These are phyloP conservation scores for Diarsia rubi DNA, from an alignment of 2,888 invertebrate species.

Conservation along the genomic window DNA sequence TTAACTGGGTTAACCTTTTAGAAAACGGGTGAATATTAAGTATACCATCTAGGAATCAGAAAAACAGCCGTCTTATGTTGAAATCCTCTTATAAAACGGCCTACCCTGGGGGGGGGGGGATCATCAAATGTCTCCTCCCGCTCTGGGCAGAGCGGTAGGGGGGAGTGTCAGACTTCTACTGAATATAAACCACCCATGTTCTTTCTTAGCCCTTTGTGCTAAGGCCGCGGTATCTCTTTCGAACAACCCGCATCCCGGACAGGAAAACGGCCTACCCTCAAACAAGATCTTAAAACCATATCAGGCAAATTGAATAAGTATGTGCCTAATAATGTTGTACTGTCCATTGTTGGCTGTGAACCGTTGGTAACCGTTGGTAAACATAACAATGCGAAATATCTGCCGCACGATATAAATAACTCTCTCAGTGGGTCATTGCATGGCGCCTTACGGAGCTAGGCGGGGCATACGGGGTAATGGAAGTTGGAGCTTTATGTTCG, in stretches of 20 bases:
- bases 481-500: constrained; percentile 20
- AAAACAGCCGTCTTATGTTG: constrained; percentile 23
- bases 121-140: no score
- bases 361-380: constrained; percentile 52
- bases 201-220: no score
- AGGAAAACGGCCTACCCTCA: constrained; percentile 10
- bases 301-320: constrained; percentile 64
- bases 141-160: no score
- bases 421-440: constrained; percentile 73
- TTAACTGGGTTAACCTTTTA: neutral
- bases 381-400: constrained; percentile 73
- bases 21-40: neutral
- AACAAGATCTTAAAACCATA: constrained; percentile 46
- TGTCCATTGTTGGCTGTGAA: constrained; percentile 60
- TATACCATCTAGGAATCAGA: neutral
- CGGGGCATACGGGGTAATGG: constrained; percentile 40
- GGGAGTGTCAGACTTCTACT: no score
- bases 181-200: no score
- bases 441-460: constrained; percentile 67
- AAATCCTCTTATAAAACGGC: constrained; percentile 41
- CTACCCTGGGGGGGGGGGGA: neutral
- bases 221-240: no score
- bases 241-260: no score
- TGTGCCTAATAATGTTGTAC: constrained; percentile 64
- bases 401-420: constrained; percentile 71